Evolutionary conservation across 2,797 vertebrate genomes (phyloP), one percentile per base, ranked within the genome.

Genomic region (Nyctalus aviator): DNA sequence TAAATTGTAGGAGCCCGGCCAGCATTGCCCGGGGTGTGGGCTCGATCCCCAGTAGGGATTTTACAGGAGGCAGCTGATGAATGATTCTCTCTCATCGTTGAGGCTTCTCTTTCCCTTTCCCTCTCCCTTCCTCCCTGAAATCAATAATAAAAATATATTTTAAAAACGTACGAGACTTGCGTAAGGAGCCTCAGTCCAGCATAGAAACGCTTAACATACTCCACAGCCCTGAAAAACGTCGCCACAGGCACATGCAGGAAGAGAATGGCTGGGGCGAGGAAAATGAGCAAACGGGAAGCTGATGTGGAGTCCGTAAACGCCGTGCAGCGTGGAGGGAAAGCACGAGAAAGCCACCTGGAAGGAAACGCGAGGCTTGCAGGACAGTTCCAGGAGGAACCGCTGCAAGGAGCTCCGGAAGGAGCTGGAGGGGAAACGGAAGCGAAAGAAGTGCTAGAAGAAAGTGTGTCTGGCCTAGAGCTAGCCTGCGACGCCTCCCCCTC

Each of bases 291-390:
- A 41, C 6, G 1, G 13, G 62, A 41, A 84, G 32, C 11, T n/a
- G 7, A 46, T 1, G 4, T 27, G 37, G 64, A 14, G 30, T 25
- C 12, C 20, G 48, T 17, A 10, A 46, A 10, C 17, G 10, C 32
- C 18, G 9, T 0, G 7, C 2, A 14, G 17, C 0, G 1, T 27
- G 18, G 9, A 76, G 46, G 55, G n/a, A 59, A 76, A 41, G 11
- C 11, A n/a, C 14, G 7, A 4, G 48, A 20, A 53, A 55, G 30
- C 41, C 25, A 8, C 18, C 44, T 9, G 37, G 53, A 30, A 6
- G 37, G 37, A 77, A 35, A 15, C 3, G 8, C 21, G n/a, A 37
- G 32, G 21, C 57, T 27, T 32, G 9, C 30, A 30, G 78, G 78
- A 12, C 44, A 5, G 23, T 35, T 35, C 53, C 53, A 37, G 66